Base-by-base conservation (phyloP, 2,888 invertebrate genomes). In the Coleophora flavipennella region DNA sequence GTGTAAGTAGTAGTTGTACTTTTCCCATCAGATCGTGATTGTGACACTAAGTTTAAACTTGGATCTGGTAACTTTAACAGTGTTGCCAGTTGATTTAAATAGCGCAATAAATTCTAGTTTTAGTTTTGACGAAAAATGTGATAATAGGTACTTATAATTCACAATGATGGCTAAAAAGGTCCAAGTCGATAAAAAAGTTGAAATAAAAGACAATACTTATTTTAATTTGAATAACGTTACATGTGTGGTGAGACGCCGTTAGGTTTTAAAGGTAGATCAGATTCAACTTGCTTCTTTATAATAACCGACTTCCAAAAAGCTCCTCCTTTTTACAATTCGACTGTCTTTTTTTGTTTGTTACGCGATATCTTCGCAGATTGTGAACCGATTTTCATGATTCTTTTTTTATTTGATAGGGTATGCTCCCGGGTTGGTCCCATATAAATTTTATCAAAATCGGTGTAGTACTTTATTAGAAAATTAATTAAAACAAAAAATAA, bases 201-300 rank as follows among this genome's bases (percentile, higher is more conserved):
- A 27, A n/a, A 9, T 29, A 66, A 76, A 79, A 77, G 76, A 79
- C 74, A 73, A 60, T n/a, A n/a, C n/a, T n/a, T n/a, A n/a, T n/a
- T n/a, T n/a, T n/a, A n/a, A n/a, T n/a, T 53, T 60, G 56, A 59
- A 62, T 62, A 73, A 78, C 76, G 83, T 83, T 83, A 81, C 84
- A 83, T 83, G 83, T 83, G 84, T 83, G 81, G 84, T 83, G 84
- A 84, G 83, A 83, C 83, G 83, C 77, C 75, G 78, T 71, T 75
- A 79, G 78, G 72, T 64, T 63, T 62, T 69, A 53, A 32, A 43
- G 45, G 42, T 45, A 46, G 46, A 49, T 39, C 33, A 38, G 41
- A 29, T 44, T 50, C 36, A 45, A 47, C 46, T 48, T 51, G 38
- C 52, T 46, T 46, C 28, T 9, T 33, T 12, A 3, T 33, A 20